Evolutionary conservation across 2,797 vertebrate species (phyloP).

Genomic region (Apodemus agrarius): DNA sequence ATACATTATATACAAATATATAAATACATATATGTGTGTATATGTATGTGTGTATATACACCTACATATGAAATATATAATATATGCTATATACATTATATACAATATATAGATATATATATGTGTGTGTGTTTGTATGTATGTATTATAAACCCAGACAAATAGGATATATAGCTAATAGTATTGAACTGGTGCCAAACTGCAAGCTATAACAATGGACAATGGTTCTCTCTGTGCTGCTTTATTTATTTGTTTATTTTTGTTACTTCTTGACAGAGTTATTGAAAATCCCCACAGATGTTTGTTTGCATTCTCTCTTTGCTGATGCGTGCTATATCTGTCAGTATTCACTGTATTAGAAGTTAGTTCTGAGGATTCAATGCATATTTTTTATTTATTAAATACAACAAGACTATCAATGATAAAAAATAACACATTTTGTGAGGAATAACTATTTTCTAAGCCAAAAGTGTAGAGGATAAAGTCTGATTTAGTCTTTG

Average conservation of each 20-base stretch:
- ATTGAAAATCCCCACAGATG: not conserved
- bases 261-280: conserved; percentile 17
- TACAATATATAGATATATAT: not conserved
- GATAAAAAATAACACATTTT: not conserved
- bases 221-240: not conserved
- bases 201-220: not conserved
- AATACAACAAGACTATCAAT: not conserved
- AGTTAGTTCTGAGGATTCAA: not conserved
- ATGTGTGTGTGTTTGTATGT: not conserved
- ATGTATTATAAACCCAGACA: not conserved
- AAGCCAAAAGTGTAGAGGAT: not conserved
- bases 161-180: not conserved
- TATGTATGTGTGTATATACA: too few species aligned
- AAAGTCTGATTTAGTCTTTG: not conserved
- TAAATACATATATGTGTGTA: not conserved
- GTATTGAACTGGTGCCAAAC: not conserved
- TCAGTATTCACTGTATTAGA: not conserved
- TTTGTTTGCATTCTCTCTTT: not conserved
- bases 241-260: not conserved
- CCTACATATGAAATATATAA: not conserved
- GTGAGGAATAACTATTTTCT: conserved; percentile 1
- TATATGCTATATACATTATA: not conserved
- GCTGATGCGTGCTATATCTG: not conserved
- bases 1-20: not conserved
- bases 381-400: not conserved